These are phyloP conservation scores for Drosophila merina DNA, from an alignment of 2,888 invertebrate genomes.

Conservation along the genomic window DNA sequence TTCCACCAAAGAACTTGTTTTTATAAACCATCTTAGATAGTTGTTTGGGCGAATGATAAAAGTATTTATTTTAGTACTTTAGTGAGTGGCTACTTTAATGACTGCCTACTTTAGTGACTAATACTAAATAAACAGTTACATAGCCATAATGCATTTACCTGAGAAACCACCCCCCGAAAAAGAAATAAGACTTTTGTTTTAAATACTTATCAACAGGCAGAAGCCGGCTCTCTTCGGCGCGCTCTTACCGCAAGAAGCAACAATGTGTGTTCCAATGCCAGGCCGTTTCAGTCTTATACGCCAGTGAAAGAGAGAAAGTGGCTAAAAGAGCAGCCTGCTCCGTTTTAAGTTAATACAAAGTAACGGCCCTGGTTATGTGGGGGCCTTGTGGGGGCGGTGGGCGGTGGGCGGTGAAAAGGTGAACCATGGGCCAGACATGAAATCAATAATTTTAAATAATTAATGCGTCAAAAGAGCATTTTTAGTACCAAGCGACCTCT, in stretches of 20 bases:
- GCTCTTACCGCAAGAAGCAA: slow-evolving; percentile 2
- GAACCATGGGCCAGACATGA: slow-evolving; percentile 56
- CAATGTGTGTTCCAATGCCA: slow-evolving; percentile 42
- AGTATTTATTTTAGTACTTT: no score
- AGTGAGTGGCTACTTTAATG: no score
- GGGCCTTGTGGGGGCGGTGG: slow-evolving; percentile 37
- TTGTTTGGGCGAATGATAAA: no score
- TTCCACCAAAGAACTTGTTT: no score
- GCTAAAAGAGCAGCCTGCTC: slow-evolving; percentile 15
- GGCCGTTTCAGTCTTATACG: slow-evolving; percentile 68
- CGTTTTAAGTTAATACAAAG: slow-evolving; percentile 69
- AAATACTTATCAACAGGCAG: slow-evolving; percentile 70
- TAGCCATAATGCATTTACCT: not conserved
- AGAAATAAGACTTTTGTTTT: slow-evolving; percentile 2
- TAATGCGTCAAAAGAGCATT: slow-evolving; percentile 69
- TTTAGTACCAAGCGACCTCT: not conserved
- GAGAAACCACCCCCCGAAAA: not conserved
- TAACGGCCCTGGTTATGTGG: slow-evolving; percentile 53
- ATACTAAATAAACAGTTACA: slow-evolving; percentile 1
- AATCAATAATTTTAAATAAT: slow-evolving; percentile 83
- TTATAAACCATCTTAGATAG: no score
- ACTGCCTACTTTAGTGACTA: not conserved
- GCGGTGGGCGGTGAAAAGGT: slow-evolving; percentile 23
- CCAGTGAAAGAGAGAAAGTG: slow-evolving; percentile 22
- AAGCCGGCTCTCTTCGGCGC: slow-evolving; percentile 22